Evolutionary conservation across 2,113 vertebrate species (phyloP).

Genomic region (Crotalus horridus): DNA sequence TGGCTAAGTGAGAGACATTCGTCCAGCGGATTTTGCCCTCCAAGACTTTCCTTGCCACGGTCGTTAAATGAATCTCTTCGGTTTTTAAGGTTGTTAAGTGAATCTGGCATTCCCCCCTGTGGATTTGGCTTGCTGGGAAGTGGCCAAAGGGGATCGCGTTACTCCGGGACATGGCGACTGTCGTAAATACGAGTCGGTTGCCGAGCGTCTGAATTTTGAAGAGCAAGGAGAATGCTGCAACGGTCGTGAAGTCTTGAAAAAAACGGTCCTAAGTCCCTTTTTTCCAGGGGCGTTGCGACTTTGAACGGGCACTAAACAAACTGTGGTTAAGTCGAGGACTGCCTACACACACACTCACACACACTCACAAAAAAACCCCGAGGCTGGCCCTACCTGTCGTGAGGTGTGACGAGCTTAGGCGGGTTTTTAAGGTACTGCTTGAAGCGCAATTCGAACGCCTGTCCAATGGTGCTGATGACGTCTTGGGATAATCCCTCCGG

Average conservation of each 20-base stretch:
- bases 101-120: background rate
- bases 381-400: conserved; percentile 80
- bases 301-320: background rate
- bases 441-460: conserved; percentile 95
- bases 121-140: no score
- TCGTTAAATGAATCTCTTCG: background rate
- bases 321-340: background rate
- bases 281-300: background rate
- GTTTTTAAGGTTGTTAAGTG: background rate
- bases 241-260: background rate
- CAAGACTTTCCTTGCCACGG: background rate
- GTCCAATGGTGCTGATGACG: conserved; percentile 97
- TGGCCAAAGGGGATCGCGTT: background rate
- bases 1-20: background rate
- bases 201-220: background rate
- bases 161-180: no score
- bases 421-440: conserved; percentile 99
- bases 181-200: background rate
- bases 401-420: conserved; percentile 93
- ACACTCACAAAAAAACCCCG: no score
- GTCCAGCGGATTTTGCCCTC: background rate
- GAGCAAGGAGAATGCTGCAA: no score
- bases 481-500: conserved; percentile 94
- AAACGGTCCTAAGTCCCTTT: background rate
- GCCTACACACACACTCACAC: no score